Evolutionary conservation across 2,113 vertebrate species (phyloP).

Genomic region (Herpetotheres cachinnans): DNA sequence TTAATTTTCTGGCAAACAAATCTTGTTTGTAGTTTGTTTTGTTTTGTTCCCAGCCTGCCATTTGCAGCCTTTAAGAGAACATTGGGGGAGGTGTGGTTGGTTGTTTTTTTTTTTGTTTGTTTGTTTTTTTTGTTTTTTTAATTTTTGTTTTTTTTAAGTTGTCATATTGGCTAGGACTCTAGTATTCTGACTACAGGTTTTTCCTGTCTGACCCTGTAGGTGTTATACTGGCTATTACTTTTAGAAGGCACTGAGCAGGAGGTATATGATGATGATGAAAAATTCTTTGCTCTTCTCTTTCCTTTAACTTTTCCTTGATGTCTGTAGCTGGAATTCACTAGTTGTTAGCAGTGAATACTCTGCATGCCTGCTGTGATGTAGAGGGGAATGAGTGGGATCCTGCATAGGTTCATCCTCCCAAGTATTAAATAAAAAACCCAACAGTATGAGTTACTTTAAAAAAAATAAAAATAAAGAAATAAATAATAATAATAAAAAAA

Average conservation of each 20-base stretch:
- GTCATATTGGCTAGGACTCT: neutral
- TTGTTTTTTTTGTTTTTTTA: too few species aligned
- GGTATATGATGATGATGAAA: neutral
- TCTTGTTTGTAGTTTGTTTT: neutral
- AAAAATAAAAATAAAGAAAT: neutral
- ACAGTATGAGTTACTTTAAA: neutral
- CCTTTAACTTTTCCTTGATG: neutral
- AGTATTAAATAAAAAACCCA: neutral
- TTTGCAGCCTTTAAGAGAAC: neutral
- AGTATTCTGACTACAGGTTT: neutral
- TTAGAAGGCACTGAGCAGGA: neutral
- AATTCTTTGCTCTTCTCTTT: neutral
- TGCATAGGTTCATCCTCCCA: neutral
- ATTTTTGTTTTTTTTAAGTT: neutral
- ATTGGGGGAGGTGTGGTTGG: accelerated
- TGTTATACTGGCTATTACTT: neutral
- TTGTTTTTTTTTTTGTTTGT: too few species aligned
- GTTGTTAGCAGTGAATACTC: neutral
- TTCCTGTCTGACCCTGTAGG: neutral
- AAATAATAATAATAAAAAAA: neutral
- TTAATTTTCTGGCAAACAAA: neutral
- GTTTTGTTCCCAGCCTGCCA: neutral
- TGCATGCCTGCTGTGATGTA: neutral
- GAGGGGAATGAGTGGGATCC: neutral
- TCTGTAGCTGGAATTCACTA: neutral